These are phyloP conservation scores for Hyperoplus immaculatus DNA, from an alignment of 2,797 vertebrate genomes.

Conservation along the genomic window DNA sequence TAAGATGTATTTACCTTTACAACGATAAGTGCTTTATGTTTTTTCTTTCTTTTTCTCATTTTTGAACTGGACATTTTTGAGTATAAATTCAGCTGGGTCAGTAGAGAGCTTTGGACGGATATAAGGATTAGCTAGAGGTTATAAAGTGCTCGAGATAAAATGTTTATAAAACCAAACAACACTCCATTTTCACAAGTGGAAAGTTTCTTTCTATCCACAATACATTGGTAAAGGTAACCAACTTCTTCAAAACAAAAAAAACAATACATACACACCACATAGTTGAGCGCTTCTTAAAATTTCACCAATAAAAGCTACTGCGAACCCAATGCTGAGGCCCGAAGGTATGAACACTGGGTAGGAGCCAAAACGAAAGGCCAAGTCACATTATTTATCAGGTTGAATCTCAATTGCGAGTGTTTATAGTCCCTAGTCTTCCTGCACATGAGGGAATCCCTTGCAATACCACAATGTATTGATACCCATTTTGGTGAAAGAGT, in stretches of 20 bases:
- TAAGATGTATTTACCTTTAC: slow-evolving; percentile 73
- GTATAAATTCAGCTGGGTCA: slow-evolving; percentile 77
- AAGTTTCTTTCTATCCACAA: slow-evolving; percentile 70
- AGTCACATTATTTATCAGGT: slow-evolving; percentile 66
- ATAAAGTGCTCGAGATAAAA: slow-evolving; percentile 91
- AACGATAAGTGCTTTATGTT: slow-evolving; percentile 68
- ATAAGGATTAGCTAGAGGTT: slow-evolving; percentile 85
- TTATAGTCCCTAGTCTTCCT: slow-evolving; percentile 29
- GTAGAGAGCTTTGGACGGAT: slow-evolving; percentile 78
- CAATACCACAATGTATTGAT: slow-evolving; percentile 21
- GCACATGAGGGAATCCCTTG: slow-evolving; percentile 4
- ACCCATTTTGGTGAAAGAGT: slow-evolving; percentile 9
- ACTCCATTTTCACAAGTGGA: slow-evolving; percentile 77
- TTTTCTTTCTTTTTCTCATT: slow-evolving; percentile 11
- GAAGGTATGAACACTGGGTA: slow-evolving; percentile 54
- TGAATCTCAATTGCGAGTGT: slow-evolving; percentile 71
- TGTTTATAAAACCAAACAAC: slow-evolving; percentile 85
- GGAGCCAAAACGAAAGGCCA: slow-evolving; percentile 48
- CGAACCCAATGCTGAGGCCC: slow-evolving; percentile 54
- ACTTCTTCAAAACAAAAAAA: slow-evolving; percentile 56
- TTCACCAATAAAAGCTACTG: slow-evolving; percentile 56
- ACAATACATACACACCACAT: slow-evolving; percentile 52
- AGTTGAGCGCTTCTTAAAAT: slow-evolving; percentile 59
- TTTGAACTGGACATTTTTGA: slow-evolving; percentile 60
- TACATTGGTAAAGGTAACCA: slow-evolving; percentile 70